A percentile compares a stretch with the other conserved stretches of the same genome.
Conservation (phyloP, 2,888 invertebrate species). For the Leptothorax acervorum region DNA sequence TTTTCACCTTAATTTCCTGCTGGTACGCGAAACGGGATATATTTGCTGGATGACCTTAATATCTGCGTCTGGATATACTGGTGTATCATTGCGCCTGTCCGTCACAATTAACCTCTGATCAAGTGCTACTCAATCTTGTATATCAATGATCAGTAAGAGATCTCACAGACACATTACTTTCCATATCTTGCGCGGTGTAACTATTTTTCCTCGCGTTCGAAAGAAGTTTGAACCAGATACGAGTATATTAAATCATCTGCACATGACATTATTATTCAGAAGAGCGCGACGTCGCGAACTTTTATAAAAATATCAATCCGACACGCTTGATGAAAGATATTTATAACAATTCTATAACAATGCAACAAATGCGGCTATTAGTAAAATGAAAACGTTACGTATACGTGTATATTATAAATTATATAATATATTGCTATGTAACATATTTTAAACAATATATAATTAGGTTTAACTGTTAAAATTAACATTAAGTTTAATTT, state of each 20-base stretch:
- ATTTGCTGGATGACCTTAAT: constrained; percentile 72
- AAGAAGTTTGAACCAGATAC: constrained; percentile 20
- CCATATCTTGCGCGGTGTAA: constrained; percentile 44
- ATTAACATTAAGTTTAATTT: background rate
- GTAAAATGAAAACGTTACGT: background rate
- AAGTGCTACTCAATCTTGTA: constrained; percentile 59
- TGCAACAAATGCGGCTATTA: background rate
- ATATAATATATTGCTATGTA: background rate
- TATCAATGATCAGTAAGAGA: constrained; percentile 50
- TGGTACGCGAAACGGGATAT: constrained; percentile 59
- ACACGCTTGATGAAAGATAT: background rate
- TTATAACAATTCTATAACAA: background rate
- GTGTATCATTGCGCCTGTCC: constrained; percentile 53
- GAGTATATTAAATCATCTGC: constrained; percentile 30
- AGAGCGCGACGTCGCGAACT: background rate
- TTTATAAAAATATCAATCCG: constrained; percentile 11
- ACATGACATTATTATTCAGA: constrained; percentile 20
- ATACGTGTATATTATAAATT: too few relatives aligned
- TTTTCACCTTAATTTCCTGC: constrained; percentile 47
- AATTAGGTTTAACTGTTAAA: background rate
- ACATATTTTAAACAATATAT: background rate
- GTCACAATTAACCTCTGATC: constrained; percentile 65
- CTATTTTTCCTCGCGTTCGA: constrained; percentile 32
- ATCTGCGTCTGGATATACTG: constrained; percentile 54
- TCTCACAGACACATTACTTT: constrained; percentile 50